Percentiles rank a stretch among this genome's conserved stretches.
These are phyloP conservation scores for Clunio marinus DNA, from an alignment of 2,888 invertebrate genomes.

Conservation along the genomic window DNA sequence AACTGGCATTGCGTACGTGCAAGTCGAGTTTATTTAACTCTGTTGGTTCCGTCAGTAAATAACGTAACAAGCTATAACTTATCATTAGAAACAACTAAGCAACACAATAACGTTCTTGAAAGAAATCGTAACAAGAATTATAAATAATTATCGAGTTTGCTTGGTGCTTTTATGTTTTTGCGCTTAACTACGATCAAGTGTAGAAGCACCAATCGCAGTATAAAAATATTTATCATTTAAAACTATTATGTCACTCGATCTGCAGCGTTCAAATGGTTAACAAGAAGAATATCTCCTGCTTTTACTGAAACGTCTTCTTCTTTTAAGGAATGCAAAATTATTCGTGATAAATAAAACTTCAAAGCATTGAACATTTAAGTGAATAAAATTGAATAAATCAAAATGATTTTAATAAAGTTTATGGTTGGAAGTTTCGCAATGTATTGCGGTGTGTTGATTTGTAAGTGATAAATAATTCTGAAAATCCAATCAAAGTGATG, in stretches of 20 bases:
- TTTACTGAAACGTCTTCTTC: too few relatives aligned
- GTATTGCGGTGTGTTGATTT: slow-evolving; percentile 1
- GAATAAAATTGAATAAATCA: neutral
- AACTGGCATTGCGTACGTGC: slow-evolving; percentile 2
- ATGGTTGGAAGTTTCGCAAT: slow-evolving; percentile 12
- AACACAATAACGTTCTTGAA: neutral
- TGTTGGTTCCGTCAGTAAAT: neutral
- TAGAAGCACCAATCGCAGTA: neutral
- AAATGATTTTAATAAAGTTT: slow-evolving; percentile 28
- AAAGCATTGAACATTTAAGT: too few relatives aligned
- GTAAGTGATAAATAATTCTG: neutral
- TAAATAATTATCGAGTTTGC: neutral
- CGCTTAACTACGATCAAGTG: neutral
- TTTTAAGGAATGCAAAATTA: too few relatives aligned
- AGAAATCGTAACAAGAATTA: neutral
- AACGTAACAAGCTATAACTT: neutral
- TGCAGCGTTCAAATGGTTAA: neutral
- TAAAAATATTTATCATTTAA: neutral
- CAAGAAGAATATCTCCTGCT: neutral
- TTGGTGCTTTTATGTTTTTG: neutral
- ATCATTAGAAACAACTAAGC: neutral
- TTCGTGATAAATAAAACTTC: too few relatives aligned
- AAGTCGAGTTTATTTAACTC: neutral
- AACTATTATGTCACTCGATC: neutral
- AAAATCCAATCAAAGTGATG: neutral